These are phyloP conservation scores for Cyrtodaria siliqua DNA, from an alignment of 2,888 invertebrate species.

Conservation along the genomic window DNA sequence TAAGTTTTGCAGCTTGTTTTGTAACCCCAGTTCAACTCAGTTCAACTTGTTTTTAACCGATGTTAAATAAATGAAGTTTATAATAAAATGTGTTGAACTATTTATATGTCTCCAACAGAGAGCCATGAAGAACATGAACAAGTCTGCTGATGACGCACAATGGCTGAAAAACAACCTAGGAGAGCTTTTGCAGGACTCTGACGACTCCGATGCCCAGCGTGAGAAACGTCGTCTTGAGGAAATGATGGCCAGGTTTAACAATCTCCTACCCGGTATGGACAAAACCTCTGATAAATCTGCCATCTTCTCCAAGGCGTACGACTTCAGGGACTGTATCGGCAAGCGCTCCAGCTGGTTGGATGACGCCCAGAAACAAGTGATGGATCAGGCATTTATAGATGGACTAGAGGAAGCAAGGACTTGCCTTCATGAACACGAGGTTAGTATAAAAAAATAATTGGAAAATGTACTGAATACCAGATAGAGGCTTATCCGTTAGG, in stretches of 20 bases:
- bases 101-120: too few species aligned
- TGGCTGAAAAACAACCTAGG: constrained; percentile 97
- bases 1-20: too few species aligned
- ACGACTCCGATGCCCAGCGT: constrained; percentile 91
- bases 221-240: constrained; percentile 93
- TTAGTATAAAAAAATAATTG: too few species aligned
- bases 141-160: constrained; percentile 93
- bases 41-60: too few species aligned
- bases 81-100: too few species aligned
- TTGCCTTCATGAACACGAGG: constrained; percentile 82
- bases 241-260: constrained; percentile 90
- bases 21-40: too few species aligned
- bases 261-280: constrained; percentile 95
- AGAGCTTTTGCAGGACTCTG: constrained; percentile 93
- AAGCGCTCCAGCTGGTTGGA: constrained; percentile 91
- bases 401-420: constrained; percentile 80
- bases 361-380: constrained; percentile 77
- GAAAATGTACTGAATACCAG: too few species aligned
- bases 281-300: constrained; percentile 97
- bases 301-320: constrained; percentile 96
- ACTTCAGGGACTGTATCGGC: constrained; percentile 95
- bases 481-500: too few species aligned
- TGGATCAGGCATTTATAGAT: constrained; percentile 79
- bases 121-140: constrained; percentile 77
- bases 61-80: too few species aligned